Evolutionary conservation across 2,797 vertebrate species (phyloP).

Genomic region (Simalia tracyae): DNA sequence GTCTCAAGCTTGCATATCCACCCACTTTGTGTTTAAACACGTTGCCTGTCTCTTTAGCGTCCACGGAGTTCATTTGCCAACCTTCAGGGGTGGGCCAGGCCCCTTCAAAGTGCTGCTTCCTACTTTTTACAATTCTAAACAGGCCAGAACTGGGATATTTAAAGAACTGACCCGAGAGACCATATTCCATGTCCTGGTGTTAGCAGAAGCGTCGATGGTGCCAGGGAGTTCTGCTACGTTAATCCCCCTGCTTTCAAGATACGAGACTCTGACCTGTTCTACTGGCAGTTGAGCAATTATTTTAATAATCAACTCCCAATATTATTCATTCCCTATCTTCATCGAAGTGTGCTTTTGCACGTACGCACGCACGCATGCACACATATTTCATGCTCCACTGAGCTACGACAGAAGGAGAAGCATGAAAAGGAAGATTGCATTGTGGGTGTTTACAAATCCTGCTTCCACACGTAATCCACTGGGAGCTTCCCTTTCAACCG

Average conservation of each 20-base stretch:
- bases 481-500: neutral
- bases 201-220: neutral
- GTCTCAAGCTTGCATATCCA: fast-evolving
- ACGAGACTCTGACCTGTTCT: neutral
- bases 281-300: neutral
- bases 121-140: neutral
- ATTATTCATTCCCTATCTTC: neutral
- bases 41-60: too few species aligned
- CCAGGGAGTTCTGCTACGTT: neutral
- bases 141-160: neutral
- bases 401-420: neutral
- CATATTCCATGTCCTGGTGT: neutral
- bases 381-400: neutral
- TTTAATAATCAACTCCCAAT: too few species aligned
- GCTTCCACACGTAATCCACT: neutral
- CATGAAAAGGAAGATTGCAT: neutral
- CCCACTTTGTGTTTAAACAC: neutral
- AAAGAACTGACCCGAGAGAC: neutral
- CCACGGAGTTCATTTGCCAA: too few species aligned
- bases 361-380: neutral
- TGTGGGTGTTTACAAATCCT: neutral
- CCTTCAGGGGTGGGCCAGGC: too few species aligned
- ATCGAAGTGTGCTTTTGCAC: neutral
- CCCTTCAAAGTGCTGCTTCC: neutral
- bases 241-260: neutral